Percentiles rank a stretch among this genome's conserved stretches.
phyloP scores from a whole-genome alignment of 1,140 invertebrate genomes.

The Asbolus verrucosus region DNA sequence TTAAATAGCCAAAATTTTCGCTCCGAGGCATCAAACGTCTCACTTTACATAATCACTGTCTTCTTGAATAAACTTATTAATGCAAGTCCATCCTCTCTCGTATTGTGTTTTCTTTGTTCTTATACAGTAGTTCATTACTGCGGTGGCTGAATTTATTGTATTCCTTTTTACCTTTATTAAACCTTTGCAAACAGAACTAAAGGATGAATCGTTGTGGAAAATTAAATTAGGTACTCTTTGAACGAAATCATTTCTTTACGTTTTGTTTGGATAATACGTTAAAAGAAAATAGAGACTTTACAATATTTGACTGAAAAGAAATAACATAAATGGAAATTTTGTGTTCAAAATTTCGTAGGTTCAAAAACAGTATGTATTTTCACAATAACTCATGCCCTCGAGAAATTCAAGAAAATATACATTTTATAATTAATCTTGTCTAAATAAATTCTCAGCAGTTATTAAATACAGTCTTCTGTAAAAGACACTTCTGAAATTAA shows the following conservation, averaged over 20 bases:
- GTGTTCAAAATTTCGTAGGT: no score
- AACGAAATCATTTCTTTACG: conserved; percentile 14
- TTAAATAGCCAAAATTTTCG: conserved; percentile 1
- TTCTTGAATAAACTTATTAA: conserved; percentile 36
- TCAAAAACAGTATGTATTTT: no score
- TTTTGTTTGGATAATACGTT: conserved; percentile 20
- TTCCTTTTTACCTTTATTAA: conserved; percentile 36
- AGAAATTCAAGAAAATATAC: no score
- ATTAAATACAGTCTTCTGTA: no score
- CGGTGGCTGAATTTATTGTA: conserved; percentile 32
- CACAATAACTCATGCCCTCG: no score
- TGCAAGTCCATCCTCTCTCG: conserved; percentile 6
- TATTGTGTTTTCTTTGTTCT: conserved; percentile 28
- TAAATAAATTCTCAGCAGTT: no score
- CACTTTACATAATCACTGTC: conserved; percentile 32
- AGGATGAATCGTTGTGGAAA: conserved; percentile 19
- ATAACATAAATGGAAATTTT: conserved; percentile 2
- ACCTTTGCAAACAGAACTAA: conserved; percentile 26
- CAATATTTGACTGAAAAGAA: background rate
- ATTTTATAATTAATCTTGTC: no score
- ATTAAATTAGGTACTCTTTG: conserved; percentile 38
- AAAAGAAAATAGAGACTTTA: conserved; percentile 13
- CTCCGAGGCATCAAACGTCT: background rate
- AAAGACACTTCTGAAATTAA: no score
- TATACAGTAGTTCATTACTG: conserved; percentile 22